Conservation (phyloP, 2,888 invertebrate genomes). For the Ceramica pisi region DNA sequence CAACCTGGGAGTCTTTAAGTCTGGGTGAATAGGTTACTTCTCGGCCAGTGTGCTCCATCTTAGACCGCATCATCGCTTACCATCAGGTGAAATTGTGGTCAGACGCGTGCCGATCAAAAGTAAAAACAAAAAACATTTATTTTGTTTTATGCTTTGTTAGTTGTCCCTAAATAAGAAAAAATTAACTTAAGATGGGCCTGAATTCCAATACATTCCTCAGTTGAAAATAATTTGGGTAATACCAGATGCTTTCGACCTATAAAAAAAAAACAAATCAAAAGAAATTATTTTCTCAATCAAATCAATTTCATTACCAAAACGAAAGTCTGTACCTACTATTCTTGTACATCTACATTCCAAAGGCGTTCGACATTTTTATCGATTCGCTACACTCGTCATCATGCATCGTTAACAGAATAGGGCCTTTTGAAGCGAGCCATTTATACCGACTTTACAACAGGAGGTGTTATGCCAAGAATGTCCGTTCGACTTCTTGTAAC, state of each 20-base stretch:
- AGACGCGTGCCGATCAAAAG: too few species aligned
- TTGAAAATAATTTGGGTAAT: constrained; percentile 23
- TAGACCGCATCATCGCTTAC: too few species aligned
- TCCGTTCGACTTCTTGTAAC: constrained; percentile 55
- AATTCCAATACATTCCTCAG: too few species aligned
- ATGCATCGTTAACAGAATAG: constrained; percentile 53
- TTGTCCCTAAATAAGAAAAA: too few species aligned
- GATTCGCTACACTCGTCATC: constrained; percentile 58
- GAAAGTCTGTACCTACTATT: background rate
- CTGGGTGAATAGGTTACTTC: too few species aligned
- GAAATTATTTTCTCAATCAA: constrained; percentile 35
- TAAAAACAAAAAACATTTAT: too few species aligned
- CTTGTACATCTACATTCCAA: constrained; percentile 36
- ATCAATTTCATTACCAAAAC: constrained; percentile 29
- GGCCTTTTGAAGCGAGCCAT: constrained; percentile 46
- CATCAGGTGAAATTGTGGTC: too few species aligned
- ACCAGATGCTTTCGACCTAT: constrained; percentile 29
- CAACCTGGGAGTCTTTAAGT: too few species aligned
- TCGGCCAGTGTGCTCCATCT: too few species aligned
- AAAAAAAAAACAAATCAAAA: background rate
- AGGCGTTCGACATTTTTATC: constrained; percentile 29
- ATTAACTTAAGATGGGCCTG: too few species aligned
- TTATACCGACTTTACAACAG: constrained; percentile 38
- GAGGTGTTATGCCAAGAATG: constrained; percentile 60
- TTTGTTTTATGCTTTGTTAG: too few species aligned